Evolutionary conservation across 2,888 invertebrate genomes (phyloP).

Genomic region (Apocheima hispidaria): DNA sequence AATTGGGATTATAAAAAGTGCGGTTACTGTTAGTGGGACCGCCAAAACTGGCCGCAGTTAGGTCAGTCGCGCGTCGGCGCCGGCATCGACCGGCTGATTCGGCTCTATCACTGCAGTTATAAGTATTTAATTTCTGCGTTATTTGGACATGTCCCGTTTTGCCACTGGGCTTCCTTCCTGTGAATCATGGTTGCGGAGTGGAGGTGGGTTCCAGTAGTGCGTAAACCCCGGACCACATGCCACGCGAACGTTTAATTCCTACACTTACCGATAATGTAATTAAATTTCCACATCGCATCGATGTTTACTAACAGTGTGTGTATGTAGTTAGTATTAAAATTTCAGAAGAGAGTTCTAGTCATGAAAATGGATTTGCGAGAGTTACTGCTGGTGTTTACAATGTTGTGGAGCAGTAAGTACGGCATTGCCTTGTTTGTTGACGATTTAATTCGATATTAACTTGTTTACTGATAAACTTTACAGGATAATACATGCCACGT

Average conservation of each 20-base stretch:
- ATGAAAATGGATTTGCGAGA: slow-evolving; percentile 70
- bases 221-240: slow-evolving; percentile 61
- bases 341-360: slow-evolving; percentile 36
- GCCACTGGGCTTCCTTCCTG: slow-evolving; percentile 74
- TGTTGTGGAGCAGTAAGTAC: slow-evolving; percentile 76
- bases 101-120: slow-evolving; percentile 56
- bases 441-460: neutral
- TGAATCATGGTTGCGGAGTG: slow-evolving; percentile 74
- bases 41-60: slow-evolving; percentile 57
- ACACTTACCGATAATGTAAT: slow-evolving; percentile 52
- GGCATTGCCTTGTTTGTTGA: slow-evolving; percentile 35
- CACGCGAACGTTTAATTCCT: slow-evolving; percentile 52
- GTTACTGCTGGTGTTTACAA: slow-evolving; percentile 64
- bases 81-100: slow-evolving; percentile 76
- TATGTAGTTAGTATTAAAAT: slow-evolving; percentile 28
- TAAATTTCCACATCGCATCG: slow-evolving; percentile 17
- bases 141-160: slow-evolving; percentile 78
- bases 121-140: slow-evolving; percentile 63
- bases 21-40: slow-evolving; percentile 41
- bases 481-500: slow-evolving; percentile 4
- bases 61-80: slow-evolving; percentile 75
- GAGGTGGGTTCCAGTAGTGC: slow-evolving; percentile 69
- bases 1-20: slow-evolving; percentile 19
- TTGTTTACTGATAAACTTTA: slow-evolving; percentile 10
- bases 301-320: slow-evolving; percentile 33